A percentile compares a stretch with the other conserved stretches of the same genome.
These are phyloP conservation scores for Spongilla lacustris DNA, from an alignment of 37 sponge, comb jelly and placozoan species.

Conservation along the genomic window DNA sequence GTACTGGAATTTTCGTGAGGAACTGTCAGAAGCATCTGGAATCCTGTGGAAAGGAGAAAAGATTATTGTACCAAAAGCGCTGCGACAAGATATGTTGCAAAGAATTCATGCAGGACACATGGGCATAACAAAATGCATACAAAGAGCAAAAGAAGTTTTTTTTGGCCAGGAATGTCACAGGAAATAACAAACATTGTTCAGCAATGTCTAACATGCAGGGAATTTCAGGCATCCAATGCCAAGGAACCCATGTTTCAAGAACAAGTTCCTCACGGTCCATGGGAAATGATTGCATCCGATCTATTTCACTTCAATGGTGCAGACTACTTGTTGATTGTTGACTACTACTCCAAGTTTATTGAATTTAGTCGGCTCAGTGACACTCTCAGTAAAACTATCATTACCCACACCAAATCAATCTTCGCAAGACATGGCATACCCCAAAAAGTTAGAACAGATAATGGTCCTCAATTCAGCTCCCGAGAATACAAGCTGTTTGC, in stretches of 20 bases:
- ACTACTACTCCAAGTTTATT: constrained; percentile 8
- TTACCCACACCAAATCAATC: constrained; percentile 10
- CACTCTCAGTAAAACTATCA: constrained; percentile 6
- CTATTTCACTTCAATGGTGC: background rate
- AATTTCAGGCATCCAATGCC: background rate
- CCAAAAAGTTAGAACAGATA: background rate
- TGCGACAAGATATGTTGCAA: background rate
- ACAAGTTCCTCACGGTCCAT: constrained; percentile 12
- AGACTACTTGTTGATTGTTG: constrained; percentile 12
- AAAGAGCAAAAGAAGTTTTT: background rate
- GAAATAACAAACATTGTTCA: constrained; percentile 1
- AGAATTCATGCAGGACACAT: background rate
- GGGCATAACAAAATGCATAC: background rate
- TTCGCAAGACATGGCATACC: constrained; percentile 19
- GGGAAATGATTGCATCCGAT: constrained; percentile 15
- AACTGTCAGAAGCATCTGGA: background rate
- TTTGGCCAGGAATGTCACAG: constrained; percentile 22
- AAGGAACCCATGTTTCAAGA: constrained; percentile 7
- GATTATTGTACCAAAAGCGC: background rate
- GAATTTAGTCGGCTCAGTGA: constrained; percentile 10
- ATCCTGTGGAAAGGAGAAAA: background rate
- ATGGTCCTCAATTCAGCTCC: constrained; percentile 13
- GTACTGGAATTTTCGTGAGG: background rate
- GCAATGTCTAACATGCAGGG: constrained; percentile 6
- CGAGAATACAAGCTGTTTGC: background rate